phyloP scores from a whole-genome alignment of 2,888 invertebrate species.

The Hyposoter dolosus region DNA sequence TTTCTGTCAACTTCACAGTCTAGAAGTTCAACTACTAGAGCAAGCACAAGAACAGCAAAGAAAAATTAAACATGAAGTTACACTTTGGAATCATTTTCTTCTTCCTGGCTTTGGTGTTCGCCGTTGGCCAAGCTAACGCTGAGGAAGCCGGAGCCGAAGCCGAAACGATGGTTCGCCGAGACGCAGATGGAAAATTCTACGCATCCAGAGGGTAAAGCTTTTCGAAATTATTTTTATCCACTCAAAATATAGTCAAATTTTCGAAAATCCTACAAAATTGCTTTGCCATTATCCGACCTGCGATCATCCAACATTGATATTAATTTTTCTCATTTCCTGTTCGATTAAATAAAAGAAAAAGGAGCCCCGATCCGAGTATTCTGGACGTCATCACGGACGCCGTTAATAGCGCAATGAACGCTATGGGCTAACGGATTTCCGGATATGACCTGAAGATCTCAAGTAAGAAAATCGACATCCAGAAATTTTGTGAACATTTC shows the following conservation, averaged over 20 bases:
- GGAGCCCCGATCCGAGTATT: neutral
- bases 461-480: neutral
- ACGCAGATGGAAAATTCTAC: neutral
- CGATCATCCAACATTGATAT: neutral
- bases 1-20: neutral
- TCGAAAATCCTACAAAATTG: no score
- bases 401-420: neutral
- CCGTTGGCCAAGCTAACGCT: neutral
- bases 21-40: neutral
- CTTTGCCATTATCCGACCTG: no score
- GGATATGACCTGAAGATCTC: neutral
- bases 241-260: no score
- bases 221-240: no score
- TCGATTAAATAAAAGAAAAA: neutral
- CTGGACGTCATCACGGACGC: neutral
- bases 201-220: neutral
- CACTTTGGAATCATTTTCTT: neutral
- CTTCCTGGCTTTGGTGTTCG: neutral
- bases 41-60: neutral
- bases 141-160: neutral
- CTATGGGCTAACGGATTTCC: neutral
- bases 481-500: neutral
- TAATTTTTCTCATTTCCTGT: neutral
- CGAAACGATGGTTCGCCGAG: constrained; percentile 9
- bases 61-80: constrained; percentile 4